Percentiles rank a stretch among this genome's conserved stretches.
phyloP scores from a whole-genome alignment of 1,140 invertebrate genomes.

The Drosophila sturtevanti region DNA sequence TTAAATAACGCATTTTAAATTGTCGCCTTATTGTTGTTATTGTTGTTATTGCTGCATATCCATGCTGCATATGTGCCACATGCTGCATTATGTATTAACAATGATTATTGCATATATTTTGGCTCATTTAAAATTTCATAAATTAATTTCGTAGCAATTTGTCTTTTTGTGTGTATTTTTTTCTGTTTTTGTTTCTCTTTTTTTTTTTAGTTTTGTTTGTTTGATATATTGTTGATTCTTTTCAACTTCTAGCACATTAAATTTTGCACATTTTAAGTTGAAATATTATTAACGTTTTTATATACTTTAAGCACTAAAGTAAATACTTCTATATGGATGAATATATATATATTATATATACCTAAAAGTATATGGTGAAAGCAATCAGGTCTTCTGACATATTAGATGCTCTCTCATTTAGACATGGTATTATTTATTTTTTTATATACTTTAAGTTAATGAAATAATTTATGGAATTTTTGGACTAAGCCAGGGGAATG shows the following conservation, averaged over 20 bases:
- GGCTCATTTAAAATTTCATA: conserved; percentile 43
- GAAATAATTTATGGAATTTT: too few relatives aligned
- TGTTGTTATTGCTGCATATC: background rate
- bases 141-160: conserved; percentile 24
- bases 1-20: conserved; percentile 49
- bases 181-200: background rate
- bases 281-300: background rate
- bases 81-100: conserved; percentile 42
- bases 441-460: too few relatives aligned
- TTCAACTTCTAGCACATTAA: conserved; percentile 15
- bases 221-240: background rate
- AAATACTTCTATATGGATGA: too few relatives aligned
- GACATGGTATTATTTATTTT: too few relatives aligned
- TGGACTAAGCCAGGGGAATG: too few relatives aligned
- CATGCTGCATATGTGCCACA: conserved; percentile 24
- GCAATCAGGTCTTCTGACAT: too few relatives aligned
- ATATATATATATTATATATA: too few relatives aligned
- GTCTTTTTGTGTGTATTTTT: background rate
- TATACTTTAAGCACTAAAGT: too few relatives aligned
- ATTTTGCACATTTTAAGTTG: background rate
- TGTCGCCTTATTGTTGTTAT: conserved; percentile 15
- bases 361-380: too few relatives aligned
- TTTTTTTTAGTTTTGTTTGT: too few relatives aligned
- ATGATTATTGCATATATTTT: conserved; percentile 50
- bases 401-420: too few relatives aligned